Conservation (phyloP, 2,797 vertebrate species). For the Tenualosa thibaudeaui region DNA sequence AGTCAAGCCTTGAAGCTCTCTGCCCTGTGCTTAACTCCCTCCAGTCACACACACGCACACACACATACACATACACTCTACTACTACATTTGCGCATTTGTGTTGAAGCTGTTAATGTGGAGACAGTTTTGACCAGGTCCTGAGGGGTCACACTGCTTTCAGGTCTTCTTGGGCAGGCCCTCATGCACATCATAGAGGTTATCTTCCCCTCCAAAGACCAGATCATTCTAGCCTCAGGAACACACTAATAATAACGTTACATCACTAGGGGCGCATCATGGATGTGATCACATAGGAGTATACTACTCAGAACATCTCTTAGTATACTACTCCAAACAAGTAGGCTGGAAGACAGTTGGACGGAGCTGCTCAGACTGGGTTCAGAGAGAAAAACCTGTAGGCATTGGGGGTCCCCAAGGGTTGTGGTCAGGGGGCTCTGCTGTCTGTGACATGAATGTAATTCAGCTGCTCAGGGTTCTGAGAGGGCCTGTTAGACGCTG, state of each 20-base stretch:
- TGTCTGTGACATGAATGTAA: conserved; percentile 85
- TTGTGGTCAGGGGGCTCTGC: background rate
- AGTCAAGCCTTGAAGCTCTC: conserved; percentile 26
- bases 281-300: background rate
- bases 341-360: background rate
- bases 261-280: background rate
- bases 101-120: conserved; percentile 27
- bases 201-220: background rate
- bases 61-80: conserved; percentile 7
- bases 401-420: background rate
- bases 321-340: too few species aligned
- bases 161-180: conserved; percentile 3
- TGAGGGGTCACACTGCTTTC: conserved; percentile 16
- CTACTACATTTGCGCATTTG: conserved; percentile 25
- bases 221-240: background rate
- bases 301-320: background rate
- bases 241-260: background rate
- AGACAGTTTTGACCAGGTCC: conserved; percentile 21
- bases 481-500: conserved; percentile 81
- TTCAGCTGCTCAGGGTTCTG: conserved; percentile 89
- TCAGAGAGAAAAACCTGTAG: background rate
- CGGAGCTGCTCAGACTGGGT: background rate
- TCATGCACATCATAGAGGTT: background rate
- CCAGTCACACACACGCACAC: conserved; percentile 12
- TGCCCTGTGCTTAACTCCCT: conserved; percentile 22